Evolutionary conservation across 2,113 vertebrate species (phyloP).

Genomic region (Myiopsitta monachus): DNA sequence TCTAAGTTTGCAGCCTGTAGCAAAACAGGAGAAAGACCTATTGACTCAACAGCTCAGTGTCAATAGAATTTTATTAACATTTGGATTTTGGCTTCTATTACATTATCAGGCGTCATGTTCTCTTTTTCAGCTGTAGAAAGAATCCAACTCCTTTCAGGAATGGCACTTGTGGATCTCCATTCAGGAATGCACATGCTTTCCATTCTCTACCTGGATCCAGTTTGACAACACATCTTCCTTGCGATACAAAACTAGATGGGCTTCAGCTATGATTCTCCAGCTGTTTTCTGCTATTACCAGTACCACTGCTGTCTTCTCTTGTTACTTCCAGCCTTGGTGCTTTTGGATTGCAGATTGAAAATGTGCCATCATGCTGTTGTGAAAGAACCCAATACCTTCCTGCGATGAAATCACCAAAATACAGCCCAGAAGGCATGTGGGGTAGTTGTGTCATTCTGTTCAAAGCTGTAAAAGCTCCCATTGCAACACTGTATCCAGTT

Average conservation of each 20-base stretch:
- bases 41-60: background rate
- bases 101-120: rapidly evolving
- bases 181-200: background rate
- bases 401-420: background rate
- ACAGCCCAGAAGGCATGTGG: rapidly evolving
- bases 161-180: background rate
- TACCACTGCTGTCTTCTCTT: background rate
- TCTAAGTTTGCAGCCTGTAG: background rate
- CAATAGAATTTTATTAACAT: background rate
- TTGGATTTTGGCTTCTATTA: background rate
- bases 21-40: background rate
- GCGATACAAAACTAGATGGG: no score
- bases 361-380: background rate
- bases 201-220: background rate
- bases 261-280: background rate
- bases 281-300: background rate
- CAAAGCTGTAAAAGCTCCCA: background rate
- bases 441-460: background rate
- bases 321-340: background rate
- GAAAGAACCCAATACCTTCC: background rate
- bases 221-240: background rate
- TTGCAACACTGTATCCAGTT: background rate
- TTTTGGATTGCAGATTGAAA: background rate
- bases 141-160: background rate
- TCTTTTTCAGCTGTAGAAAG: background rate